phyloP scores from a whole-genome alignment of 1,140 invertebrate species.

The Trichonephila inaurata region DNA sequence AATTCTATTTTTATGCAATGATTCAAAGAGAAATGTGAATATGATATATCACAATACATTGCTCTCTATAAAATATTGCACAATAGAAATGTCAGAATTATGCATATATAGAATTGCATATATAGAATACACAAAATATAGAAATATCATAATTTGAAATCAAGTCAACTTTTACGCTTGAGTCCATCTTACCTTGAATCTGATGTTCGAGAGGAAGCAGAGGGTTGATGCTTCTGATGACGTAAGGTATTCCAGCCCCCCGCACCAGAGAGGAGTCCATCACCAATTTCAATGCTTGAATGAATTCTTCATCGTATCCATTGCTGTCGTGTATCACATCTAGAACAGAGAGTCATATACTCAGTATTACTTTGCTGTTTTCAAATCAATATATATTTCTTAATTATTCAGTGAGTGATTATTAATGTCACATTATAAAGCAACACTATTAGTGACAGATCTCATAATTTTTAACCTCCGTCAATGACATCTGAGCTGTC shows the following conservation, averaged over 20 bases:
- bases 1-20: no score
- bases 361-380: neutral
- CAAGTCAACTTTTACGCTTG: neutral
- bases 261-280: constrained; percentile 11
- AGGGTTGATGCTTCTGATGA: constrained; percentile 6
- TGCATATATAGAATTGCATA: no score
- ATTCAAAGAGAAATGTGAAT: no score
- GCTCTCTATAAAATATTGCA: no score
- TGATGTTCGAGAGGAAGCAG: neutral
- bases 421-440: no score
- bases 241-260: neutral
- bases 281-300: neutral
- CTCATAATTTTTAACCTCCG: no score
- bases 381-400: neutral
- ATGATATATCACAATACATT: no score
- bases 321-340: constrained; percentile 48
- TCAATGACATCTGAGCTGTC: no score
- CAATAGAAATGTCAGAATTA: no score
- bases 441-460: no score
- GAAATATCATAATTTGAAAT: no score
- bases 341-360: neutral
- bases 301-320: constrained; percentile 40
- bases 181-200: neutral
- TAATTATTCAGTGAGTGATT: neutral
- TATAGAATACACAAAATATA: no score